A percentile compares a stretch with the other conserved stretches of the same genome.
These are phyloP conservation scores for Diloba caeruleocephala DNA, from an alignment of 2,888 invertebrate species.

Conservation along the genomic window DNA sequence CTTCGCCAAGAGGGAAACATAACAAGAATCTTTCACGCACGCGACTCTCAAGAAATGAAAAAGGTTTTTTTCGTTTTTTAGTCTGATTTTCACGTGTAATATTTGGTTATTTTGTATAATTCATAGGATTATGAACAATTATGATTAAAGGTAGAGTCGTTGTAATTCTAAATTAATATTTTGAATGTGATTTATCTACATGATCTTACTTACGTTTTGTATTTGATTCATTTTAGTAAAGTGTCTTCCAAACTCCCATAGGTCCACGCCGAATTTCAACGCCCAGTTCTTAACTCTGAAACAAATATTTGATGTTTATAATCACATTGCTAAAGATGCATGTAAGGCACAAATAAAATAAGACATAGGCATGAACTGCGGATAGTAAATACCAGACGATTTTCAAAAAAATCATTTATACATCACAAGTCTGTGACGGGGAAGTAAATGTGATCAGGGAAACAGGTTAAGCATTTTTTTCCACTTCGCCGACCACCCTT, in stretches of 20 bases:
- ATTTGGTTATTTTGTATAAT: slow-evolving; percentile 8
- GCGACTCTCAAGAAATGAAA: slow-evolving; percentile 50
- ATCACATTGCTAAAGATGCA: neutral
- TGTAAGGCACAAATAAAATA: neutral
- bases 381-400: slow-evolving; percentile 24
- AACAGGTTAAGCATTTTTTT: slow-evolving; percentile 81
- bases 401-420: slow-evolving; percentile 61
- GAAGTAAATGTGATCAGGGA: slow-evolving; percentile 79
- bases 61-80: slow-evolving; percentile 36
- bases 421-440: slow-evolving; percentile 71
- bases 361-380: too few relatives aligned
- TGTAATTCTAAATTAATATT: too few relatives aligned
- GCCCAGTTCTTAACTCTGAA: slow-evolving; percentile 98
- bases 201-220: slow-evolving; percentile 95
- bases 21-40: slow-evolving; percentile 56
- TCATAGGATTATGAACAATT: too few relatives aligned
- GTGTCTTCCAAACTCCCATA: slow-evolving; percentile 96
- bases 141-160: too few relatives aligned
- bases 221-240: slow-evolving; percentile 96
- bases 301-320: slow-evolving; percentile 65
- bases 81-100: slow-evolving; percentile 10
- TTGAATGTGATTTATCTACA: too few relatives aligned
- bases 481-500: slow-evolving; percentile 75
- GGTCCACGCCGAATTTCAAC: slow-evolving; percentile 95
- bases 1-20: slow-evolving; percentile 63